Conservation (phyloP, 2,113 vertebrate species). For the Chaetodon auriga region DNA sequence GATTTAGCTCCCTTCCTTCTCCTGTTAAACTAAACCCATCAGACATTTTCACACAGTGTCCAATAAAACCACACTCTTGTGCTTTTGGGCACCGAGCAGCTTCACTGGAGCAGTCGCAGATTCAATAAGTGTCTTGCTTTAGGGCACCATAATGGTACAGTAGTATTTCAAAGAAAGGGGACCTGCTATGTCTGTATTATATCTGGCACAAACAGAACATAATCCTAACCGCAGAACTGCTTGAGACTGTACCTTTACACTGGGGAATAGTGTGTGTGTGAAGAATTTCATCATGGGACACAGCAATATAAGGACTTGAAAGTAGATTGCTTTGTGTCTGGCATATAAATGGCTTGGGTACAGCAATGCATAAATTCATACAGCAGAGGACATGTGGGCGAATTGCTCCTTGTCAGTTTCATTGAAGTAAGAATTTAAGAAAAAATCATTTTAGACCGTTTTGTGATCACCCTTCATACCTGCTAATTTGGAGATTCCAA, state of each 20-base stretch:
- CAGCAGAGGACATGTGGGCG: slow-evolving; percentile 14
- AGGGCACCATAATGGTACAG: slow-evolving; percentile 5
- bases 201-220: slow-evolving; percentile 41
- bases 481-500: not conserved
- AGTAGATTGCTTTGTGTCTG: slow-evolving; percentile 19
- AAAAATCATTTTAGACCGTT: not conserved
- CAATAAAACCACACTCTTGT: slow-evolving; percentile 30
- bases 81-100: slow-evolving; percentile 3
- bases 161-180: slow-evolving; percentile 8
- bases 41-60: slow-evolving; percentile 25
- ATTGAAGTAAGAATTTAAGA: not conserved
- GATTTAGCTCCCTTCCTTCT: slow-evolving; percentile 24
- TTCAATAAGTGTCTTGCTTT: slow-evolving; percentile 46
- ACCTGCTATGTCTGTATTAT: slow-evolving; percentile 29
- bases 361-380: slow-evolving; percentile 1
- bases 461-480: not conserved
- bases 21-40: slow-evolving; percentile 42
- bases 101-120: slow-evolving; percentile 18
- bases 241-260: slow-evolving; percentile 19
- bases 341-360: not conserved
- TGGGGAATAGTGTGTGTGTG: slow-evolving; percentile 20
- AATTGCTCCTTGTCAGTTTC: not conserved
- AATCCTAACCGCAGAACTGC: slow-evolving; percentile 20
- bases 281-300: slow-evolving; percentile 21
- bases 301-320: slow-evolving; percentile 19